Base-by-base conservation (phyloP, 64 coral and sea anemone genomes). In the Pachyseris speciosa region DNA sequence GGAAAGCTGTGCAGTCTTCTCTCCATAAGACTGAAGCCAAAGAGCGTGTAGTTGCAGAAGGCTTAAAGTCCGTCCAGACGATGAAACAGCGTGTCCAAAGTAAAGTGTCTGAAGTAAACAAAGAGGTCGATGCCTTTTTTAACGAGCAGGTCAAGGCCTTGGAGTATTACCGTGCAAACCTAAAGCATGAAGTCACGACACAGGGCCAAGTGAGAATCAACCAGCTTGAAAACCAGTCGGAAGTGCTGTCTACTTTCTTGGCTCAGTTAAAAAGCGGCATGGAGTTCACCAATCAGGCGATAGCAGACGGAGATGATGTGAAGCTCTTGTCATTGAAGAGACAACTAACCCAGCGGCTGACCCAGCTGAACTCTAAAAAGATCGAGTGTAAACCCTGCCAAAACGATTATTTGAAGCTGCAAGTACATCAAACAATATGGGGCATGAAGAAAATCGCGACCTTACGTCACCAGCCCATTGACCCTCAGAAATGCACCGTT, bases 311-410 rank as follows among this genome's bases (percentile, higher is more conserved):
- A 67, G 22, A 69, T 37, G 48, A 86, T 25, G 32, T 69, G 11
- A 31, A 71, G 28, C 25, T 86, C 9, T 70, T 86, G 31, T 72
- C 84, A 1, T 37, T 86, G 27, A 70, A 68, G 44, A 70, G 53
- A 52, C 67, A 86, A 86, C 45, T 86, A 12, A 37, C 33, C 2
- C 67, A 67, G 11, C 65, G 84, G 16, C 33, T 86, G 10, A 17
- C 84, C 0, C 41, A 86, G 37, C 65, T 86, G 15, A 80, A 80
- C 59, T 53, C 75, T 8, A n/a, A 49, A 40, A 51, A 80, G 5
- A n/a, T 37, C 75, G 16, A 80, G 2, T 58, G 50, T 1, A 80
- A 80, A 59, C 75, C 75, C 31, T 80, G 75, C 9, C 16, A 80
- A 16, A 51, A 31, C 51, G 75, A 80, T 12, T 80, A 80, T 7